Evolutionary conservation across 64 coral and sea anemone species (phyloP), one percentile per base, ranked within the genome.

Genomic region (Cladopsammia gracilis): DNA sequence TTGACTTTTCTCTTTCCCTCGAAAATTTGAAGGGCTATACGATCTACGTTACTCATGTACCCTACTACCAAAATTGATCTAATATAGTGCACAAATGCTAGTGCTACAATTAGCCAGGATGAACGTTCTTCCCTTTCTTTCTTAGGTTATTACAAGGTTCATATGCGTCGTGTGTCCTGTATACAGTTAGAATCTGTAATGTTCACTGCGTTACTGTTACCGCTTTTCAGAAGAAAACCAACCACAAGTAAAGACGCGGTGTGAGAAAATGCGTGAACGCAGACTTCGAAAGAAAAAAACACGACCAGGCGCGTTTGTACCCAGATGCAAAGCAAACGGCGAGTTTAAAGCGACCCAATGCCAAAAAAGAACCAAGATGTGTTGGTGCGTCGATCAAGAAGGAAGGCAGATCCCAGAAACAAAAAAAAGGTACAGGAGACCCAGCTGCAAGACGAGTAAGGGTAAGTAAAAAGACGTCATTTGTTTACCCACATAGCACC

Each of bases 381-480:
- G 94, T 64, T 95, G 94, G 94, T 95, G 94, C 48, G 94, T 95
- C 1, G 75, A 90, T 42, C 48, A 23, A 2, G 70, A 70, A 53
- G 94, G 94, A 15, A 90, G 73, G 48, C 44, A 84, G 46, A 91
- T 95, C 8, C 48, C 48, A 25, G 94, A 74, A 51, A 95, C 94
- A 53, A 87, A 69, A 82, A 65, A 70, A 18, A 90, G 66, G 25
- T 9, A 56, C 3, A 3, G 67, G 67, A 76, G 23, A 69, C 94
- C 89, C 14, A 88, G 86, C 0, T 95, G 94, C 23, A 91, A 72
- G 50, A 24, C 56, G 47, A 75, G 94, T 95, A 51, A 75, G 83
- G 83, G 94, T 95, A 51, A 75, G 83, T 23, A 13, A 49, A 77
- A 23, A 11, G 44, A 56, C 53, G 6, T 12, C 7, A 10, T 56